Evolutionary conservation across 2,888 invertebrate genomes (phyloP).

Genomic region (Microctonus hyperodae): DNA sequence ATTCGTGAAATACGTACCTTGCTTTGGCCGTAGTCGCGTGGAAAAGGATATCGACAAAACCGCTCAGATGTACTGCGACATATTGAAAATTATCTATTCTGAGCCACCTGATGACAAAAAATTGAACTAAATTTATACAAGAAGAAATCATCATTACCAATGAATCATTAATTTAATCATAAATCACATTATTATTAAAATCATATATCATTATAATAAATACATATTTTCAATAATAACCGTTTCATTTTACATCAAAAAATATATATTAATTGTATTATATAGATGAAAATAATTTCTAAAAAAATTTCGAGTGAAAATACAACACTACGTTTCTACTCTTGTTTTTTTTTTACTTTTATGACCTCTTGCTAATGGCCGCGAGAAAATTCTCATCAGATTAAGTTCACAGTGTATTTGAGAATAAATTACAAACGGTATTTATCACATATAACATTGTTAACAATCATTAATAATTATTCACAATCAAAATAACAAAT

Average conservation of each 20-base stretch:
- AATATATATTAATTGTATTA: no score
- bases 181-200: no score
- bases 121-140: not conserved
- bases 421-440: slow-evolving; percentile 36
- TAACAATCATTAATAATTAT: not conserved
- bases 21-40: slow-evolving; percentile 45
- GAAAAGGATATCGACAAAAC: slow-evolving; percentile 66
- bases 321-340: not conserved
- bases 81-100: not conserved
- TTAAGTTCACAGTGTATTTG: slow-evolving; percentile 34
- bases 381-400: slow-evolving; percentile 16
- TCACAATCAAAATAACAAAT: no score
- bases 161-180: no score
- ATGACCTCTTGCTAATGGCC: slow-evolving; percentile 17
- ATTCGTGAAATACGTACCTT: slow-evolving; percentile 47
- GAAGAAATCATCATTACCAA: no score
- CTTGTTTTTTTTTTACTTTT: not conserved
- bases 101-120: slow-evolving; percentile 11
- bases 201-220: no score
- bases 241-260: no score
- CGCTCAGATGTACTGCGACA: slow-evolving; percentile 26
- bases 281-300: no score
- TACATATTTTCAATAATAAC: no score
- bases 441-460: slow-evolving; percentile 18
- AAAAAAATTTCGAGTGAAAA: no score